Base-by-base conservation (phyloP, 1,140 invertebrate genomes). In the Ooceraea biroi region DNA sequence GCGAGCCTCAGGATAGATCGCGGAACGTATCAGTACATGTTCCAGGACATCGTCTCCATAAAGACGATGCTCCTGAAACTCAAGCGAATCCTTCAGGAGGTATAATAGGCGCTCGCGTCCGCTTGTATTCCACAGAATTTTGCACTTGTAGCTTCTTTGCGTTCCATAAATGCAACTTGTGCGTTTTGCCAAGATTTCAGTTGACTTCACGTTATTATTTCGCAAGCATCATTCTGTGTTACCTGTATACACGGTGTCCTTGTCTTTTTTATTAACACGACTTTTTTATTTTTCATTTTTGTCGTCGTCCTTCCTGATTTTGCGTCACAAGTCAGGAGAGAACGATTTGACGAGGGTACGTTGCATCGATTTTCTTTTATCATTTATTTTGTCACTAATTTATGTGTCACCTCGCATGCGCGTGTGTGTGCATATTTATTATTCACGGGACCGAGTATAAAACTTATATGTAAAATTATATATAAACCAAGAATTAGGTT, bases 11-110 rank as follows among this genome's bases (percentile, higher is more conserved):
- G 94, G 71, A 86, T 97, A 50, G 96, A 97, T 86, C 93, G 95
- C 72, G 95, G 95, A 14, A 96, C 96, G 41, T 97, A 97, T 78
- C 96, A 96, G 72, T 95, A 96, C 65, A 95, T 97, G 92, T 95
- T 96, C 88, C 97, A 97, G 93, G 97, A 97, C 91, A 96, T 97
- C 82, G 96, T 97, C 89, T 96, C 96, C 85, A 96, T 97, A 83
- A 97, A 97, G 94, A 97, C 97, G 27, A 95, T 97, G 95, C 95
- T 97, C 73, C 93, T 97, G 83, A 96, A 97, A 92, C 95, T 98
- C 12, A 97, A 97, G 93, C 95, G 96, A 89, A 96, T 97, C 86
- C 95, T 98, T 93, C 96, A 97, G 95, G 96, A 97, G 95, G 97
- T 96, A 94, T 78, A 91, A 78, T 17, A 14, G 2, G 48, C 25